Conservation (phyloP, 2,888 invertebrate genomes). For the Rhagophthalmus giganteus region DNA sequence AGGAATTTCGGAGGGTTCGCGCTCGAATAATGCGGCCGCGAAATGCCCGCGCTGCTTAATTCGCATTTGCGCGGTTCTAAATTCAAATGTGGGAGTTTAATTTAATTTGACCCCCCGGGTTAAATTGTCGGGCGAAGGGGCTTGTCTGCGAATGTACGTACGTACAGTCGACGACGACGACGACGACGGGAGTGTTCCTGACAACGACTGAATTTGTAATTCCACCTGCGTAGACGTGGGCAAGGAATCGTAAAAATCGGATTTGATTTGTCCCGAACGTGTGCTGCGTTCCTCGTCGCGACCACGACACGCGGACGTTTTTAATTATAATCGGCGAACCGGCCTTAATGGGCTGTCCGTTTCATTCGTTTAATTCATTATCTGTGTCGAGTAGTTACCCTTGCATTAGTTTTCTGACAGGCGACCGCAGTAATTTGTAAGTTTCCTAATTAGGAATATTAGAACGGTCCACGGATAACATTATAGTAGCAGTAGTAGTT, state of each 20-base stretch:
- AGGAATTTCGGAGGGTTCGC: too few relatives aligned
- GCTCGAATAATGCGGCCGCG: too few relatives aligned
- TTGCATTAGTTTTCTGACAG: background rate
- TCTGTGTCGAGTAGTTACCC: constrained; percentile 11
- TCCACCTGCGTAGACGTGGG: background rate
- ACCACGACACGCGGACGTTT: constrained; percentile 13
- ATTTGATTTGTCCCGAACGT: background rate
- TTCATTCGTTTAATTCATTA: constrained; percentile 40
- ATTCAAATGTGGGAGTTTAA: background rate
- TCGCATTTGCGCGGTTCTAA: background rate
- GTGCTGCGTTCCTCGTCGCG: background rate
- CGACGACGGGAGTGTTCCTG: background rate
- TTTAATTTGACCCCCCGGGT: background rate
- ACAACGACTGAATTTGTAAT: background rate
- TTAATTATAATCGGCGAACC: constrained; percentile 39
- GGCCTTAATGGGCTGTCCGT: constrained; percentile 37
- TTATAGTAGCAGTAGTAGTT: too few relatives aligned
- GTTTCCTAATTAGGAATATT: background rate
- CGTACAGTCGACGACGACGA: too few relatives aligned
- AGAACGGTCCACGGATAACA: background rate
- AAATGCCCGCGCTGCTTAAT: too few relatives aligned
- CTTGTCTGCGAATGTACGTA: background rate
- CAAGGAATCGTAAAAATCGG: background rate
- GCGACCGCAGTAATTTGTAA: background rate
- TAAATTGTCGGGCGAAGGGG: background rate